Conservation (phyloP, 2,113 vertebrate genomes). For the Dolichotis patagonum region DNA sequence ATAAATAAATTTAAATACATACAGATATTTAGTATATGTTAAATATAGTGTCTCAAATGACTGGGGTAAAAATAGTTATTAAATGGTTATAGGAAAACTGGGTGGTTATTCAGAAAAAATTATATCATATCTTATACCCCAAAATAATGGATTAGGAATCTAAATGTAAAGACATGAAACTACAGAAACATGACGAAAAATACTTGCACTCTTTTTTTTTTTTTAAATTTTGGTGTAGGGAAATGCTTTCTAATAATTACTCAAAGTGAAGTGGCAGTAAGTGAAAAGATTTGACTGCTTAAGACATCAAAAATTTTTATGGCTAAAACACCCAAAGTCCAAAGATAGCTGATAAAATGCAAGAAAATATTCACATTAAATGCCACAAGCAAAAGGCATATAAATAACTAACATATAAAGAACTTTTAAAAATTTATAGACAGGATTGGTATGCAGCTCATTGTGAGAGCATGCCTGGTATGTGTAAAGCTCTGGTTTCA, state of each 20-base stretch:
- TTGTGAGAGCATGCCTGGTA: background rate
- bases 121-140: background rate
- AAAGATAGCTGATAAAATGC: background rate
- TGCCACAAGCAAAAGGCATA: background rate
- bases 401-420: background rate
- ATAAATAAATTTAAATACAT: constrained; percentile 33
- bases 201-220: background rate
- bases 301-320: background rate
- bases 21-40: background rate
- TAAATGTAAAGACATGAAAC: constrained; percentile 5
- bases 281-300: constrained; percentile 30
- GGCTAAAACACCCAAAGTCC: background rate
- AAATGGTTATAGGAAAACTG: background rate
- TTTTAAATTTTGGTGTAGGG: background rate
- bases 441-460: background rate
- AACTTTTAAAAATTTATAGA: background rate
- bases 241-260: background rate
- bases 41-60: constrained; percentile 1
- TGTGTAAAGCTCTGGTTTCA: background rate
- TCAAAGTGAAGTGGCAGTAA: background rate
- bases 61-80: background rate
- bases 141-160: background rate
- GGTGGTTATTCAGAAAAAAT: background rate
- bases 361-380: background rate
- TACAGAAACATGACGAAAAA: background rate